Evolutionary conservation across 2,797 vertebrate genomes (phyloP), one percentile per base, ranked within the genome.

Genomic region (Ispidina picta): DNA sequence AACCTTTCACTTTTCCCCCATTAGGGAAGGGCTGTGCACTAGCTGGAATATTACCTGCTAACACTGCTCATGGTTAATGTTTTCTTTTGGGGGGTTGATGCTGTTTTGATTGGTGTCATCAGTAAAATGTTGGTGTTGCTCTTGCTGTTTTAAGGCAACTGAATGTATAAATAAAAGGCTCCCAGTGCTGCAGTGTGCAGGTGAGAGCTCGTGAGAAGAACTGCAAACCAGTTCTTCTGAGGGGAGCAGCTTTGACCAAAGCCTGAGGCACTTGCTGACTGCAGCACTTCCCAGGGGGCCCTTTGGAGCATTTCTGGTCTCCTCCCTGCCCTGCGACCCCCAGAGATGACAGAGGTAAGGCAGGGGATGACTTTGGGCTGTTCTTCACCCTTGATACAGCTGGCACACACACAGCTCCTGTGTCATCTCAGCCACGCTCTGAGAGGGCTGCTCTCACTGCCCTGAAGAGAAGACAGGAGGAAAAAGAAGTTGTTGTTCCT

Each of bases 371-470:
- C 93, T 95, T 94, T 86, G 74, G 39, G 71, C 86, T 96, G 62
- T 86, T 86, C 81, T 85, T 92, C 94, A 94, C 83, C 83, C 90
- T 90, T 91, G 79, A 84, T 81, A 70, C 91, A 89, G 60, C 86
- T 93, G 86, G 89, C 71, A 94, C 55, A 58, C 66, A 41, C 90
- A 66, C 35, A 77, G 39, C 15, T 91, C 77, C 74, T 59, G 49
- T 63, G 43, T 81, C 25, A 25, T 85, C 35, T 44, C 33, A 77
- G 4, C 12, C 35, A 69, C 21, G 46, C 29, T 69, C 3, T 43
- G 54, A 79, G 41, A 2, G 31, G 43, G 17, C 12, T 83, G 20
- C 31, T 70, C 41, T 71, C 58, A 44, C 18, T 15, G 2, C n/a
- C 29, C 19, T 75, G 16, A 29, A 28, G 65, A 48, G 41, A 37